Percentiles rank a stretch among this genome's conserved stretches.
phyloP scores from a whole-genome alignment of 2,888 invertebrate genomes.

The Andrena bicolor region DNA sequence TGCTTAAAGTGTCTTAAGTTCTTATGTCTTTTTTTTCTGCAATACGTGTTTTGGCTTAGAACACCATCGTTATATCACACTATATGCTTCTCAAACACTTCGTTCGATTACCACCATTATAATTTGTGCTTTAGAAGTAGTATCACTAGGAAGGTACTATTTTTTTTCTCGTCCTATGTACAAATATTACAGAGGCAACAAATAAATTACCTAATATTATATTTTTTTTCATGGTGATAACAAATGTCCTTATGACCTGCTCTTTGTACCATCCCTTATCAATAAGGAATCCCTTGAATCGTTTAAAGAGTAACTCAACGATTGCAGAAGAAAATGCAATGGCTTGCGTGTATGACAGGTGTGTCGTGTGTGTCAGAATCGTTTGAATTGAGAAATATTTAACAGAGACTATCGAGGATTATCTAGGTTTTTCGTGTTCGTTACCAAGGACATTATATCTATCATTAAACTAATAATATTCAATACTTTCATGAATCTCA shows the following conservation, averaged over 20 bases:
- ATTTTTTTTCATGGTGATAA: constrained; percentile 51
- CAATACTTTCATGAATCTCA: constrained; percentile 53
- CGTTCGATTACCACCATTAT: constrained; percentile 34
- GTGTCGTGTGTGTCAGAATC: background rate
- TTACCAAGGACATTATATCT: constrained; percentile 28
- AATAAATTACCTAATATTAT: constrained; percentile 66
- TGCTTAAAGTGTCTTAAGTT: constrained; percentile 45
- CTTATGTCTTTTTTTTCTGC: constrained; percentile 33
- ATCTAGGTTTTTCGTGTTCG: background rate
- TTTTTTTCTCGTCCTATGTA: constrained; percentile 54
- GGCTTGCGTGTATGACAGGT: background rate
- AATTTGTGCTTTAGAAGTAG: constrained; percentile 66
- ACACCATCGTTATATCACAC: constrained; percentile 61
- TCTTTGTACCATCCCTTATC: constrained; percentile 64
- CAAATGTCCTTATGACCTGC: constrained; percentile 46
- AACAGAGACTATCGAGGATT: background rate
- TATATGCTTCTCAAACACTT: constrained; percentile 34
- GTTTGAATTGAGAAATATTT: constrained; percentile 21
- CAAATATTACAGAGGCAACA: constrained; percentile 68
- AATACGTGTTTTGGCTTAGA: constrained; percentile 44
- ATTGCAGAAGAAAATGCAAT: constrained; percentile 28
- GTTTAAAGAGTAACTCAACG: constrained; percentile 21
- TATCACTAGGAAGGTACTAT: constrained; percentile 68
- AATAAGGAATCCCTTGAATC: constrained; percentile 62
- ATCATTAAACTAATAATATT: constrained; percentile 41